Conservation (phyloP, 1,140 invertebrate species). For the Aleiodes sp. region DNA sequence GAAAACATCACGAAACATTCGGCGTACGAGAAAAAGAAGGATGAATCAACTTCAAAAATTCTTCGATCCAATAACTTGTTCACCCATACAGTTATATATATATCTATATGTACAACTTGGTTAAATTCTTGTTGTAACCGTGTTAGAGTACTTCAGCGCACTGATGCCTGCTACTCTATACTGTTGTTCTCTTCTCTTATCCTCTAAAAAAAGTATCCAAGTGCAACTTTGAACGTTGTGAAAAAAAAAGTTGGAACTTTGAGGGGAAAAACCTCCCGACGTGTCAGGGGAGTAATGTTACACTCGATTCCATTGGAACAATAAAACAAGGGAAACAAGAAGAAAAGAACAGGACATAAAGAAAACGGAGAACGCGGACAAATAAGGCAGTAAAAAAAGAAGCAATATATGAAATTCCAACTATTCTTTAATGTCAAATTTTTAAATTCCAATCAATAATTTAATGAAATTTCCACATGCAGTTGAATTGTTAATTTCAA, state of each 20-base stretch:
- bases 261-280: background rate
- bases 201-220: background rate
- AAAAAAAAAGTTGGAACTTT: background rate
- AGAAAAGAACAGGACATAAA: background rate
- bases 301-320: background rate
- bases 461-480: background rate
- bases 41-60: background rate
- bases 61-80: background rate
- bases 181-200: background rate
- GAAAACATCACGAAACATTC: too few relatives aligned
- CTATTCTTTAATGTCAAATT: background rate
- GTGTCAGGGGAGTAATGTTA: slow-evolving; percentile 14
- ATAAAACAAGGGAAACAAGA: background rate
- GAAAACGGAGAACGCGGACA: too few relatives aligned
- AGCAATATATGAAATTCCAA: background rate
- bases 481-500: background rate
- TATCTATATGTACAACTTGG: background rate
- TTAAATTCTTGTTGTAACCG: background rate
- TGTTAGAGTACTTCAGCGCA: background rate
- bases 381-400: background rate
- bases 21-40: too few relatives aligned
- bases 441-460: background rate
- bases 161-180: slow-evolving; percentile 7
- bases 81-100: background rate
- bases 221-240: background rate